These are phyloP conservation scores for Dicaeum eximium DNA, from an alignment of 2,113 vertebrate genomes.

Conservation along the genomic window DNA sequence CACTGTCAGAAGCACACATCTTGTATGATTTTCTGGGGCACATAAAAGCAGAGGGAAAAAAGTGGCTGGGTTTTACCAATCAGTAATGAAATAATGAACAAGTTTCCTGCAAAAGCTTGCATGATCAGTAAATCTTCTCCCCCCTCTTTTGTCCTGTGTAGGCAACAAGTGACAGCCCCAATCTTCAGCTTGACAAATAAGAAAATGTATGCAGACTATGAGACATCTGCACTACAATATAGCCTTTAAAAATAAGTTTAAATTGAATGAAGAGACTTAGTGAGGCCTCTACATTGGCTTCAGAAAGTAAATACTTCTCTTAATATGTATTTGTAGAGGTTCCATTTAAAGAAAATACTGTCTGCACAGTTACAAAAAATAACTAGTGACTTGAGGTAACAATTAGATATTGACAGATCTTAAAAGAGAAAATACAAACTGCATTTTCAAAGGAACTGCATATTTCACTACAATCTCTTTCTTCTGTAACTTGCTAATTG, in stretches of 20 bases:
- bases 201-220: neutral
- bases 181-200: neutral
- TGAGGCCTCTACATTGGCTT: neutral
- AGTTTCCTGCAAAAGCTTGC: neutral
- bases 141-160: neutral
- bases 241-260: neutral
- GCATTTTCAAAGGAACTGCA: neutral
- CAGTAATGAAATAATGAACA: neutral
- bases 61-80: neutral
- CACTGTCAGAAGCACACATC: conserved; percentile 38
- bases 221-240: neutral
- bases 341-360: neutral
- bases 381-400: neutral
- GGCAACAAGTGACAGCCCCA: conserved; percentile 6
- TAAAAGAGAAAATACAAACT: neutral
- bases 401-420: neutral
- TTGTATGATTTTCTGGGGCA: conserved; percentile 29
- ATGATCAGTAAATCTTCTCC: neutral
- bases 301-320: neutral
- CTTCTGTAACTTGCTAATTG: neutral
- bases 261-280: neutral
- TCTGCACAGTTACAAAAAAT: neutral
- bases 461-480: neutral
- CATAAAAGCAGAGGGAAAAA: neutral
- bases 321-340: neutral